Evolutionary conservation across 2,888 invertebrate genomes (phyloP).

Genomic region (Clitarchus hookeri): DNA sequence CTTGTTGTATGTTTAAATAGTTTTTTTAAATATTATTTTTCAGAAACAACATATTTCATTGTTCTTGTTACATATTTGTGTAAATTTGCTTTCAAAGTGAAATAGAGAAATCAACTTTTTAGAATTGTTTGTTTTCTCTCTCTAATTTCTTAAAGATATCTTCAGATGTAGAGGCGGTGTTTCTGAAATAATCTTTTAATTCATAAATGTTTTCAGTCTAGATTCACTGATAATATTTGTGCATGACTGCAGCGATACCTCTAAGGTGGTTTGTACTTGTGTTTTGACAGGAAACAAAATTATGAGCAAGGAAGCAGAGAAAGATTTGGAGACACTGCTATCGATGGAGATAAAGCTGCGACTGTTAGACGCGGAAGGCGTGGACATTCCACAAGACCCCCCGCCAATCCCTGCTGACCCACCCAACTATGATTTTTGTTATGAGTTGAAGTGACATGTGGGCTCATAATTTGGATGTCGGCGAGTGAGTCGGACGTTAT

Average conservation of each 20-base stretch:
- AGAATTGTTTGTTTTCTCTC: too few species aligned
- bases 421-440: conserved; percentile 88
- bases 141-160: too few species aligned
- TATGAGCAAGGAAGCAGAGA: conserved; percentile 84
- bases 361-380: conserved; percentile 87
- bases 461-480: not conserved
- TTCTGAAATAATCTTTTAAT: too few species aligned
- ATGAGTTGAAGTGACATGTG: conserved; percentile 67
- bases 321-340: conserved; percentile 87
- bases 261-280: not conserved
- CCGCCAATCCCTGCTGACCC: conserved; percentile 92
- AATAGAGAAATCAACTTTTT: too few species aligned
- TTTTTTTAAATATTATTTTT: too few species aligned
- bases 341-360: conserved; percentile 96
- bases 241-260: not conserved
- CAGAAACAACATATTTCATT: too few species aligned
- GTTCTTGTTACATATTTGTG: too few species aligned
- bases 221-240: not conserved
- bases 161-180: too few species aligned
- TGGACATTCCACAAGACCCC: conserved; percentile 90
- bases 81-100: too few species aligned
- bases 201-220: too few species aligned
- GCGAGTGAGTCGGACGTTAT: not conserved
- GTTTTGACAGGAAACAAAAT: conserved; percentile 72
- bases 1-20: too few species aligned